Conservation (phyloP, 2,797 vertebrate genomes). For the Sebastes oblongus region DNA sequence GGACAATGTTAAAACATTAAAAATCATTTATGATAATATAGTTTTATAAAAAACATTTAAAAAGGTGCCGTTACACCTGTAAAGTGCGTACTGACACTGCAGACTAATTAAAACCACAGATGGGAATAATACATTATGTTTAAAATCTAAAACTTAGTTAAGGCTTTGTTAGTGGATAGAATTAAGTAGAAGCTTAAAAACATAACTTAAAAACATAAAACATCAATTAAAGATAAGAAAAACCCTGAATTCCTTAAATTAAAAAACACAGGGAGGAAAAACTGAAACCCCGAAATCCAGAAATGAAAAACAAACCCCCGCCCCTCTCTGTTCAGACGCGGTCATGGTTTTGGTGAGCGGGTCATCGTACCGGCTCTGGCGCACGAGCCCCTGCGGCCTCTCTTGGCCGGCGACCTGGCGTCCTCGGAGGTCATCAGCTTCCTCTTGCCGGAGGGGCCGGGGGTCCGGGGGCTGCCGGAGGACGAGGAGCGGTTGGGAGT, state of each 20-base stretch:
- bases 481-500: slow-evolving; percentile 69
- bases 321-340: not conserved
- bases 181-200: no score
- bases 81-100: not conserved
- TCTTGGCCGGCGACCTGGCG: slow-evolving; percentile 86
- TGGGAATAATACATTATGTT: rapidly evolving
- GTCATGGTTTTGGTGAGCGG: slow-evolving; percentile 14
- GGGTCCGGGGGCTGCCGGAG: slow-evolving; percentile 81
- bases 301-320: not conserved
- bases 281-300: no score
- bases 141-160: not conserved
- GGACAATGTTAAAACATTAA: not conserved
- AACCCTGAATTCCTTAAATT: not conserved
- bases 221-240: not conserved
- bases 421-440: slow-evolving; percentile 86
- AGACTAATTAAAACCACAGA: not conserved
- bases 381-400: slow-evolving; percentile 86
- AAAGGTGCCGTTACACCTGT: not conserved
- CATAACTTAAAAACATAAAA: not conserved
- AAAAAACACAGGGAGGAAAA: not conserved
- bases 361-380: slow-evolving; percentile 84
- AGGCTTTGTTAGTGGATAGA: not conserved
- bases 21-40: not conserved
- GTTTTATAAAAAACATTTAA: not conserved
- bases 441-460: slow-evolving; percentile 87